These are phyloP conservation scores for Guaruba guarouba DNA, from an alignment of 2,113 vertebrate species.

Conservation along the genomic window DNA sequence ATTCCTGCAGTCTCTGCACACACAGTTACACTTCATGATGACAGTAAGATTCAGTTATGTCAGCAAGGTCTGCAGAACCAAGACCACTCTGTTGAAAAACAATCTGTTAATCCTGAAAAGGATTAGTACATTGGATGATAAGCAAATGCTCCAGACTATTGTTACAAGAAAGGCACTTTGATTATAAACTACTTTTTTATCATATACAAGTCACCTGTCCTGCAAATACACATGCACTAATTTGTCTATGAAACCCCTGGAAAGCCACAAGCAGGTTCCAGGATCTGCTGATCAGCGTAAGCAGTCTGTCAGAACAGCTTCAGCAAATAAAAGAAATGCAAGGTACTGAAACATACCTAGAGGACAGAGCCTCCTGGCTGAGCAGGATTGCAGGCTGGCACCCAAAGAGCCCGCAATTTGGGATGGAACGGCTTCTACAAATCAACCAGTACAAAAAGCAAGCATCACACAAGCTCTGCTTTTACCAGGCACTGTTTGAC, in stretches of 20 bases:
- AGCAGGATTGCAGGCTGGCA: neutral
- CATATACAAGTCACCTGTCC: slow-evolving; percentile 9
- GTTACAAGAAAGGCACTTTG: slow-evolving; percentile 5
- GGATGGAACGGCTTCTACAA: slow-evolving; percentile 4
- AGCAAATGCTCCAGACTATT: slow-evolving; percentile 22
- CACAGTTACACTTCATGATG: neutral
- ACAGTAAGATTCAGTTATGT: neutral
- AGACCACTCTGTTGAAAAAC: neutral
- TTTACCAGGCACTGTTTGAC: slow-evolving; percentile 23
- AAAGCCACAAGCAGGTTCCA: slow-evolving; percentile 38
- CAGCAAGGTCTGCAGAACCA: neutral
- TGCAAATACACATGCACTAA: neutral
- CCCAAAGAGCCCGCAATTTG: slow-evolving; percentile 5
- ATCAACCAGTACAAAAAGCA: slow-evolving; percentile 14
- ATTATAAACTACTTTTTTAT: slow-evolving; percentile 22
- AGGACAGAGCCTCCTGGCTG: slow-evolving; percentile 28
- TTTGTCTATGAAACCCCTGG: slow-evolving; percentile 30
- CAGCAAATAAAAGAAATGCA: slow-evolving; percentile 49
- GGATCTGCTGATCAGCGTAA: slow-evolving; percentile 33
- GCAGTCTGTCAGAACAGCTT: neutral
- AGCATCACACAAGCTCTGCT: neutral
- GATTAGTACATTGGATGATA: neutral
- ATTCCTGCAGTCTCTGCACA: neutral
- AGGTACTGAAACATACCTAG: neutral
- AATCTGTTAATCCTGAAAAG: neutral